Percentiles rank a stretch among this genome's conserved stretches.
phyloP scores from a whole-genome alignment of 2,113 vertebrate species.

The Leiothrix lutea region DNA sequence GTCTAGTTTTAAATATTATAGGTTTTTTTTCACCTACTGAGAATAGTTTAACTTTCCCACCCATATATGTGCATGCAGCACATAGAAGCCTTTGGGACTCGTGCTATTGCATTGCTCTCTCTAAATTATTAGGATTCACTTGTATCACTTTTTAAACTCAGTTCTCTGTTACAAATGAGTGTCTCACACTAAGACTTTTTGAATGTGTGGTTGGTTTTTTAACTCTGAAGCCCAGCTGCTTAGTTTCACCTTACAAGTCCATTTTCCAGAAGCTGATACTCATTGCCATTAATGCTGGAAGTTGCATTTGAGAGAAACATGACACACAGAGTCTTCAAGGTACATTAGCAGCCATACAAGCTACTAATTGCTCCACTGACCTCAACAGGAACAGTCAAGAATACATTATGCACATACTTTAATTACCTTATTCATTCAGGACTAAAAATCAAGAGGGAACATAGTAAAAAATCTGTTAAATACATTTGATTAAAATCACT shows the following conservation, averaged over 20 bases:
- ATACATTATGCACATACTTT: not conserved
- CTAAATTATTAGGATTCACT: not conserved
- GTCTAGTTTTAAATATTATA: not conserved
- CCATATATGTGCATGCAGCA: not conserved
- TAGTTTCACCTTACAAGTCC: not conserved
- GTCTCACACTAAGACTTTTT: not conserved
- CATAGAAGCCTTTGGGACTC: not conserved
- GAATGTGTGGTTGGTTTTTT: not conserved
- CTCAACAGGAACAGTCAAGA: not conserved
- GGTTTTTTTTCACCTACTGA: not conserved
- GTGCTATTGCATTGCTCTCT: not conserved
- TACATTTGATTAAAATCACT: not conserved
- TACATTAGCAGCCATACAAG: not conserved
- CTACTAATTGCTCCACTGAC: not conserved
- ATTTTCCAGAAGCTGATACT: not conserved
- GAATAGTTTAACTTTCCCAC: not conserved
- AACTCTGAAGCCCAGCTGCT: not conserved
- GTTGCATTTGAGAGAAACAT: not conserved
- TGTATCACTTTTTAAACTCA: not conserved
- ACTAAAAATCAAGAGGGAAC: not conserved
- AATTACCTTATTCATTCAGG: not conserved
- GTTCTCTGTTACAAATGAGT: not conserved
- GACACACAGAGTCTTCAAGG: not conserved
- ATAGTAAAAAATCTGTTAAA: not conserved
- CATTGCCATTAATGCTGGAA: not conserved